Percentiles rank a stretch among this genome's conserved stretches.
These are phyloP conservation scores for Philypnodon macrostomus DNA, from an alignment of 2,797 vertebrate species.

Conservation along the genomic window DNA sequence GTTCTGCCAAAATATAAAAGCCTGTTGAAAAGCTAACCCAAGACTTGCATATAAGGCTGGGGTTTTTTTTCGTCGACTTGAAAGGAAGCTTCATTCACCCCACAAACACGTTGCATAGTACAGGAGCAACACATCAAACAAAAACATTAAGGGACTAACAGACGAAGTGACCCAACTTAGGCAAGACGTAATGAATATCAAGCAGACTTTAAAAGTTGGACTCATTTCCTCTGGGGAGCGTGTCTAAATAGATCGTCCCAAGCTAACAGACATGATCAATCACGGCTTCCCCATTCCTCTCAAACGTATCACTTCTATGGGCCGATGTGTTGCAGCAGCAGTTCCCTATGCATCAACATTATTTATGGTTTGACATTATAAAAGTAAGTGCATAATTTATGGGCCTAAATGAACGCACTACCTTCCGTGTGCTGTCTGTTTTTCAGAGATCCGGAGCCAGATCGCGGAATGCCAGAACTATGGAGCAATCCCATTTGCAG, in stretches of 20 bases:
- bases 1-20: too few relatives aligned
- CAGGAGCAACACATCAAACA: constrained; percentile 1
- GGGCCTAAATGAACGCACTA: constrained; percentile 79
- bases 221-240: constrained; percentile 63
- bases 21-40: too few relatives aligned
- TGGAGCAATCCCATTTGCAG: constrained; percentile 78
- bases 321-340: constrained; percentile 73
- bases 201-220: constrained; percentile 50
- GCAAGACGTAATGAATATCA: constrained; percentile 44
- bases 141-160: constrained; percentile 21
- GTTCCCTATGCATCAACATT: constrained; percentile 79
- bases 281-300: constrained; percentile 75
- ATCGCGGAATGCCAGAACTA: constrained; percentile 80
- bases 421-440: constrained; percentile 77
- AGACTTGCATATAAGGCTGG: too few relatives aligned
- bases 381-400: constrained; percentile 86
- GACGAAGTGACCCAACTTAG: constrained; percentile 37
- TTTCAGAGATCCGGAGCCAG: constrained; percentile 75
- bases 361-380: constrained; percentile 84
- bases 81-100: too few relatives aligned
- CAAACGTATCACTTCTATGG: constrained; percentile 77
- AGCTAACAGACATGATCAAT: constrained; percentile 74
- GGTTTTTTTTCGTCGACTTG: too few relatives aligned
- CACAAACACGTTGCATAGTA: too few relatives aligned
- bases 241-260: constrained; percentile 72